phyloP scores from a whole-genome alignment of 2,888 invertebrate genomes.

The Torymus texanus region DNA sequence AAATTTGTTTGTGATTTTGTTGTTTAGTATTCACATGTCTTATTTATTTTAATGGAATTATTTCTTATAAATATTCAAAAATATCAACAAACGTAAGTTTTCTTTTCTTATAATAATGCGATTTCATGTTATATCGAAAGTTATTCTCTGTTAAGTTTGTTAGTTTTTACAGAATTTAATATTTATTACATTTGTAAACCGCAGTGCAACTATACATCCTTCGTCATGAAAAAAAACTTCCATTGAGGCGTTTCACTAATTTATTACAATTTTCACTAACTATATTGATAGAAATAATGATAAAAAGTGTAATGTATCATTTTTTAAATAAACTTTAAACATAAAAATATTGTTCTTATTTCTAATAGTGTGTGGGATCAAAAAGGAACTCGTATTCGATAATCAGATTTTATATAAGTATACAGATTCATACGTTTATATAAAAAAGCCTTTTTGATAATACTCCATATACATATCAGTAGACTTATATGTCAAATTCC shows the following conservation, averaged over 20 bases:
- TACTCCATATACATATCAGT: constrained; percentile 20
- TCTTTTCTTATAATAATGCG: constrained; percentile 18
- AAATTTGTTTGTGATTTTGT: constrained; percentile 52
- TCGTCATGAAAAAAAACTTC: constrained; percentile 53
- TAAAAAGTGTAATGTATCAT: constrained; percentile 31
- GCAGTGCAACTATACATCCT: constrained; percentile 15
- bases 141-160: constrained; percentile 40
- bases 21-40: constrained; percentile 41
- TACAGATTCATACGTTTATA: constrained; percentile 14
- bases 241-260: constrained; percentile 59
- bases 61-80: not conserved
- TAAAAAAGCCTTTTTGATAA: constrained; percentile 34
- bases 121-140: constrained; percentile 36
- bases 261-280: constrained; percentile 66
- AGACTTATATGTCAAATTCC: constrained; percentile 26
- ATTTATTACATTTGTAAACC: constrained; percentile 31
- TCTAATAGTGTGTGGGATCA: not conserved
- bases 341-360: constrained; percentile 11
- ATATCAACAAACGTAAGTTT: constrained; percentile 1
- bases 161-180: constrained; percentile 41
- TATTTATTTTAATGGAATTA: constrained; percentile 46
- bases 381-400: not conserved
- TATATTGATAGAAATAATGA: constrained; percentile 40
- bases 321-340: constrained; percentile 48
- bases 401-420: not conserved